Conservation (phyloP, 1,140 invertebrate species). For the Maniola jurtina region DNA sequence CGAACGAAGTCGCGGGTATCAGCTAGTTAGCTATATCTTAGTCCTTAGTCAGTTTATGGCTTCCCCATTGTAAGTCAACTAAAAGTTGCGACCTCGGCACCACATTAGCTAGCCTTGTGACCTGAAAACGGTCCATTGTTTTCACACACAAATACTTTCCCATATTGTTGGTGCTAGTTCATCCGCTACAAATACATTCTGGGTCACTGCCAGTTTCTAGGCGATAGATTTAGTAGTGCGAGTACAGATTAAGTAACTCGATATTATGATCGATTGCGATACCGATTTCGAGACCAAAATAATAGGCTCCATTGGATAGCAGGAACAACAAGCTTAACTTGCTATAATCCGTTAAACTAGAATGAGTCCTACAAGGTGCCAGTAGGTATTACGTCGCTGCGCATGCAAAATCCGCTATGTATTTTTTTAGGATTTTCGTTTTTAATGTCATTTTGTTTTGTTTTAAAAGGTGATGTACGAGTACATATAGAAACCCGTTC, state of each 20-base stretch:
- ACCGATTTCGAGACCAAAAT: neutral
- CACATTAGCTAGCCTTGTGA: conserved; percentile 37
- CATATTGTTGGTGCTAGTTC: conserved; percentile 18
- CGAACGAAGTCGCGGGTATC: too few relatives aligned
- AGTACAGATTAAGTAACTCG: neutral
- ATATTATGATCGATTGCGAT: neutral
- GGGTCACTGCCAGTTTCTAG: conserved; percentile 30
- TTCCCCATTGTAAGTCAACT: neutral
- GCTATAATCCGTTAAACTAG: too few relatives aligned
- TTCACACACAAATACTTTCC: conserved; percentile 28
- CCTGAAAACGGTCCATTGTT: conserved; percentile 41
- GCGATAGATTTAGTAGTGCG: conserved; percentile 15
- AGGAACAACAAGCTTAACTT: too few relatives aligned
- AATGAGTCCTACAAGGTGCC: too few relatives aligned
- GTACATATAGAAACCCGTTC: too few relatives aligned
- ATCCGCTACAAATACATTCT: conserved; percentile 23
- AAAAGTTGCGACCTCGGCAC: conserved; percentile 31
- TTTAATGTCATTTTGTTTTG: too few relatives aligned
- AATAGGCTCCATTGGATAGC: too few relatives aligned
- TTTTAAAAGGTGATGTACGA: too few relatives aligned
- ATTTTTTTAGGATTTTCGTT: too few relatives aligned
- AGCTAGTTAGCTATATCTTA: neutral
- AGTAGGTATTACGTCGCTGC: too few relatives aligned
- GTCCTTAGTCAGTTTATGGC: neutral
- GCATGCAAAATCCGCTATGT: too few relatives aligned